These are phyloP conservation scores for Noctua comes DNA, from an alignment of 2,888 invertebrate genomes.

Conservation along the genomic window DNA sequence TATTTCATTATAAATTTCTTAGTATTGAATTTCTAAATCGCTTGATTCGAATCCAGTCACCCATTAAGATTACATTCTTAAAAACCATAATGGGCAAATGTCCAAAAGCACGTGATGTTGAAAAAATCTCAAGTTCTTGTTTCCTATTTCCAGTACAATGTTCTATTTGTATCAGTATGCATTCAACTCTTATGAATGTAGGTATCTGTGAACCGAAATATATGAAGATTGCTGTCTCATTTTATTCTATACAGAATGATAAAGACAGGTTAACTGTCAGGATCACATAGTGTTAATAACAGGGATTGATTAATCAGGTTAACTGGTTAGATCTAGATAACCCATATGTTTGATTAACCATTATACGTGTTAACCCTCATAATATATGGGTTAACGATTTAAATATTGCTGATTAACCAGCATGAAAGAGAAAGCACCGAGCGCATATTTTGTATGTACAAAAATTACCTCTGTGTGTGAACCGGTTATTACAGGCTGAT, in stretches of 20 bases:
- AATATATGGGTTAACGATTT: too few relatives aligned
- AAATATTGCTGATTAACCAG: too few relatives aligned
- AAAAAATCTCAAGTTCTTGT: slow-evolving; percentile 12
- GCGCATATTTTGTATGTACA: neutral
- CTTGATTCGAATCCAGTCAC: neutral
- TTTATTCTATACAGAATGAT: neutral
- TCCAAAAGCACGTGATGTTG: neutral
- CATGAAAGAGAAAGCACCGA: too few relatives aligned
- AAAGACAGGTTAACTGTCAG: neutral
- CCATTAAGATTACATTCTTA: neutral
- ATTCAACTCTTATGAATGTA: slow-evolving; percentile 15
- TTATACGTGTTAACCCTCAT: too few relatives aligned
- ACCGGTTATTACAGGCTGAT: neutral
- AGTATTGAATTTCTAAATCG: neutral
- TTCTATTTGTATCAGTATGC: slow-evolving; percentile 4
- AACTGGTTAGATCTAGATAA: neutral
- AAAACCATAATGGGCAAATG: neutral
- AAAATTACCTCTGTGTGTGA: neutral
- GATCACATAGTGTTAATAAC: neutral
- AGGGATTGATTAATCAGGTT: neutral
- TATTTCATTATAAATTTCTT: neutral
- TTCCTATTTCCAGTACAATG: slow-evolving; percentile 17
- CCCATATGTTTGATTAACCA: too few relatives aligned
- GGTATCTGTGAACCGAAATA: slow-evolving; percentile 6
- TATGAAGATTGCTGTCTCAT: slow-evolving; percentile 24